Evolutionary conservation across 2,113 vertebrate species (phyloP).

Genomic region (Noctilio leporinus): DNA sequence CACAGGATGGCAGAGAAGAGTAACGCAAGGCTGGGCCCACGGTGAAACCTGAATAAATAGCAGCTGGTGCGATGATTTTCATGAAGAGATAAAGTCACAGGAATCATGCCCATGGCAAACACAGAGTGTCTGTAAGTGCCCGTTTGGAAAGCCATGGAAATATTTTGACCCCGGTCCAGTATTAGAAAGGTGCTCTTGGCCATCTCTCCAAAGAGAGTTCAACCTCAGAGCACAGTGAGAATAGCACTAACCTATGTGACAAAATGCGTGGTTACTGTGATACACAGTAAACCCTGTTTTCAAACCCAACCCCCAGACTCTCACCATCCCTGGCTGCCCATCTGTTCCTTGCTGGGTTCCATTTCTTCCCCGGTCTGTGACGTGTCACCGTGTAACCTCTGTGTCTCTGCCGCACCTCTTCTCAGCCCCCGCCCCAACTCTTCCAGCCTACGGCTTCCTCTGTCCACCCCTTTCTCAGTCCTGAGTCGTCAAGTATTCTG

Average conservation of each 20-base stretch:
- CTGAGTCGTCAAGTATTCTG: background rate
- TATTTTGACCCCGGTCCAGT: background rate
- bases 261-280: too few species aligned
- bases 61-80: background rate
- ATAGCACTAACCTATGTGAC: background rate
- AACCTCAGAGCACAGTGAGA: too few species aligned
- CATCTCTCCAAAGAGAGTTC: background rate
- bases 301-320: background rate
- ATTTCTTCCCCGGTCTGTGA: background rate
- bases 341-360: background rate
- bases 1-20: background rate
- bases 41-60: too few species aligned
- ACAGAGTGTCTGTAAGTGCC: background rate
- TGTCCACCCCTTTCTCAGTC: background rate
- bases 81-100: background rate
- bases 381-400: too few species aligned
- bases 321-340: fast-evolving
- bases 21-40: fast-evolving
- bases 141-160: background rate
- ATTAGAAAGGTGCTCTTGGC: background rate
- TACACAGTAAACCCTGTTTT: background rate
- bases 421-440: background rate
- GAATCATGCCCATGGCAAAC: background rate
- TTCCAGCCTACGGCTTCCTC: background rate
- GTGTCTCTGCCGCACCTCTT: background rate